Evolutionary conservation across 64 coral and sea anemone genomes (phyloP), one percentile per base, ranked within the genome.

Genomic region (Pocillopora verrucosa): DNA sequence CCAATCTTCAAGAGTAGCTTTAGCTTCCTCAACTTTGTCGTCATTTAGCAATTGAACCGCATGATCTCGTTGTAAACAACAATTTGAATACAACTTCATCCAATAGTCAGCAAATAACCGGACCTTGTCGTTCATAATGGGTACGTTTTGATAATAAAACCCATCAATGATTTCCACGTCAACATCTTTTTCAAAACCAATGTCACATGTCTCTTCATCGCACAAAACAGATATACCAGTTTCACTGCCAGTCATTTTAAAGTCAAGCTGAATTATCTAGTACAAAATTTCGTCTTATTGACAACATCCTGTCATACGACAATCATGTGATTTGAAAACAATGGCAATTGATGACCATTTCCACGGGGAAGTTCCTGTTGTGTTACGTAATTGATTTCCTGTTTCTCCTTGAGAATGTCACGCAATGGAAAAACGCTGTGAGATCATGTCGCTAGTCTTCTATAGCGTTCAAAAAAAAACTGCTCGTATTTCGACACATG

Each of bases 51-150:
- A 34, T 83, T 88, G 77, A 5, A 93, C 56, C 0, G 77, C 91
- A 89, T 89, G 60, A 22, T 94, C 87, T 60, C 80, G 58, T 16
- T 89, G 92, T n/a, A 94, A 69, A 36, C 92, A 94, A 78, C 30
- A 30, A 30, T 30, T 30, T 30, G 30, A 30, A 30, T 30, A 30
- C 30, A 30, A 30, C 30, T 30, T 30, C 30, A 30, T 30, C 30
- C 30, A 30, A 30, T 30, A 30, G 30, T 30, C 30, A 30, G 30
- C 30, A 30, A 30, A 30, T 30, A 30, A 30, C 30, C 30, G 30
- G 30, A 30, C 30, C 30, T 30, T 30, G 30, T 89, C 87, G 9
- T 94, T 94, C 80, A 89, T 94, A 88, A 73, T 34, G 12, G 24
- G 0, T 2, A 73, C 0, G 72, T 73, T 73, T 73, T 73, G 72